Base-by-base conservation (phyloP, 2,113 vertebrate species). In the Myiopsitta monachus region DNA sequence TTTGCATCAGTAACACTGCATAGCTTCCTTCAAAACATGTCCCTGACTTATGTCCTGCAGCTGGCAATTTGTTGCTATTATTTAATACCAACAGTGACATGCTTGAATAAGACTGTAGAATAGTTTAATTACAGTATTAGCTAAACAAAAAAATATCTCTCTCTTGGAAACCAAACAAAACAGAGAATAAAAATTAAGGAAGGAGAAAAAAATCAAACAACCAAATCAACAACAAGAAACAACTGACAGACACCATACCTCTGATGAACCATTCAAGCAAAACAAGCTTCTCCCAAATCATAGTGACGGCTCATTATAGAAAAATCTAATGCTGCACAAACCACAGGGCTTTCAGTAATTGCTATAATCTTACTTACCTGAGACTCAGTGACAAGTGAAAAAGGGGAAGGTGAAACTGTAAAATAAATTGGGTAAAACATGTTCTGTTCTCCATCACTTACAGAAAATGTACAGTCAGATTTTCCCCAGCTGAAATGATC, bases 61-160 rank as follows among this genome's bases (percentile, higher is more conserved):
- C 62, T 94, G 44, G 87, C 26, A 93, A 95, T 94, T 89, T 89
- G 52, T 84, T 96, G 92, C 57, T 73, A 18, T 85, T 95, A 88
- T 94, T 97, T 93, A 95, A 87, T 85, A 91, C 62, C 74, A 92
- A 62, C 57, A 85, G 52, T 66, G 86, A 94, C 87, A 95, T 83
- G 84, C 88, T 96, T 92, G 59, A 95, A 85, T 88, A 83, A 92
- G 41, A 84, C 80, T 84, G 38, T 59, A 91, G 36, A 94, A 31
- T 12, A 44, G 96, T 90, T 97, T 96, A 96, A 98, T 97, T 97
- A 93, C 97, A 95, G 75, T 77, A 94, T 92, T 97, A 94, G 90
- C 94, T 94, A 95, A 97, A 96, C 83, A 96, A 97, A 90, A 93
- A 91, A 93, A 87, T 5, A 13, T 11, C 43, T 95, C 74, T 90